Evolutionary conservation across 2,888 invertebrate species (phyloP).

Genomic region (Mesochorus sp.): DNA sequence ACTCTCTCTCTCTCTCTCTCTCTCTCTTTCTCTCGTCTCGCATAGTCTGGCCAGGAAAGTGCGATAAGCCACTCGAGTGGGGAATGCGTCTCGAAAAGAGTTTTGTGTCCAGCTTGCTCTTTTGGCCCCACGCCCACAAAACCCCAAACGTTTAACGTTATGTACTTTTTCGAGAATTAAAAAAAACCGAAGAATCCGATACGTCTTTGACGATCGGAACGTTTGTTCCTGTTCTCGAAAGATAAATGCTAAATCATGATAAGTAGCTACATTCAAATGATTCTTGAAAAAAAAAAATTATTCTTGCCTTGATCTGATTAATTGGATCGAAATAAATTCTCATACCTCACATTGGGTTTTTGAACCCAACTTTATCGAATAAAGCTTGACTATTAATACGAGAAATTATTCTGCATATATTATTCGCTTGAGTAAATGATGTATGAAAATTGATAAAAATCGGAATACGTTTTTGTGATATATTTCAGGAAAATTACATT

Average conservation of each 20-base stretch:
- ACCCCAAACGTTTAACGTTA: conserved; percentile 20
- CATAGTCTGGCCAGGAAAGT: conserved; percentile 45
- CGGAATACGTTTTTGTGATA: too few species aligned
- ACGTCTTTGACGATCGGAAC: too few species aligned
- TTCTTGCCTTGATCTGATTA: too few species aligned
- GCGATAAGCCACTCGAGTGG: conserved; percentile 60
- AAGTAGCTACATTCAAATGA: too few species aligned
- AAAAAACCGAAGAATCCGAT: conserved; percentile 23
- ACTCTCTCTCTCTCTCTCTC: conserved; percentile 12
- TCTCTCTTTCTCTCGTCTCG: conserved; percentile 18
- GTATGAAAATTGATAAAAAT: too few species aligned
- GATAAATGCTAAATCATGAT: too few species aligned
- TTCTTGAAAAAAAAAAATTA: too few species aligned
- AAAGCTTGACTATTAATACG: conserved; percentile 6
- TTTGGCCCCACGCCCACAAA: neutral
- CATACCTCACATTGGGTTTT: conserved; percentile 2
- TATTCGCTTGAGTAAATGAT: neutral
- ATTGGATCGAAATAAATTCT: conserved; percentile 6
- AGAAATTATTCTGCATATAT: conserved; percentile 3
- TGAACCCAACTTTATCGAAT: conserved; percentile 18
- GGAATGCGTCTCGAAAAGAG: conserved; percentile 55
- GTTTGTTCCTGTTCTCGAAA: neutral
- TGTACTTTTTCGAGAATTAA: conserved; percentile 25
- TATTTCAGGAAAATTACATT: too few species aligned
- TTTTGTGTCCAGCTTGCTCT: conserved; percentile 33